A percentile compares a stretch with the other conserved stretches of the same genome.
These are phyloP conservation scores for Gorsachius goisagi DNA, from an alignment of 2,113 vertebrate species.

Conservation along the genomic window DNA sequence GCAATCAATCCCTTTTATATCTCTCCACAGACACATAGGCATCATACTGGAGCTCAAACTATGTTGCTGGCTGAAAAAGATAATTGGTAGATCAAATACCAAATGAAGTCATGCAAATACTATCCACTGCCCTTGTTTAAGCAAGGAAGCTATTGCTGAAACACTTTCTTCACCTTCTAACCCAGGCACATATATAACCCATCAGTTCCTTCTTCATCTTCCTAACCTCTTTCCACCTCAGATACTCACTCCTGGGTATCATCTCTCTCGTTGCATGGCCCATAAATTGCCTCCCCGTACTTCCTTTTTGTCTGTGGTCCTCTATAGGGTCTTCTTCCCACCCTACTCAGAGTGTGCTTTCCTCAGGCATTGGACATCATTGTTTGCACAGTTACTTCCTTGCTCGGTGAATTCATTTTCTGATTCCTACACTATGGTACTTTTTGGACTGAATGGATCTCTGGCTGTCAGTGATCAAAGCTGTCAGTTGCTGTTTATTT, in stretches of 20 bases:
- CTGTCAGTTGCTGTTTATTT: constrained; percentile 76
- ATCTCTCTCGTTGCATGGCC: not conserved
- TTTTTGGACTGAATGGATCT: constrained; percentile 39
- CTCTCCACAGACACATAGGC: constrained; percentile 10
- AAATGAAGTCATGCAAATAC: not conserved
- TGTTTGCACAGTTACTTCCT: not conserved
- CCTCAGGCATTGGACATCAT: not conserved
- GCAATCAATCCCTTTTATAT: constrained; percentile 47
- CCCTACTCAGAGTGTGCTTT: not conserved
- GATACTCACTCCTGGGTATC: not conserved
- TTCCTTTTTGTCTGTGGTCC: not conserved
- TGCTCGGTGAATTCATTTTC: not conserved
- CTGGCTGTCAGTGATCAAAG: constrained; percentile 67
- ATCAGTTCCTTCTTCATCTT: not conserved
- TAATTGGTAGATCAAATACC: constrained; percentile 37
- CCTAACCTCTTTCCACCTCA: not conserved
- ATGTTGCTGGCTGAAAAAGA: not conserved
- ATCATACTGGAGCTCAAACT: not conserved
- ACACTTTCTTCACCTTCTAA: not conserved
- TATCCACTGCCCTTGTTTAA: not conserved
- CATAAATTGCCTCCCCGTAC: not conserved
- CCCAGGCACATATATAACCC: not conserved
- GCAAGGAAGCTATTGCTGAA: not conserved
- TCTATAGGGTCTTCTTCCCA: not conserved
- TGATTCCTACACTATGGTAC: not conserved